phyloP scores from a whole-genome alignment of 2,888 invertebrate species.

The Diabrotica balteata region DNA sequence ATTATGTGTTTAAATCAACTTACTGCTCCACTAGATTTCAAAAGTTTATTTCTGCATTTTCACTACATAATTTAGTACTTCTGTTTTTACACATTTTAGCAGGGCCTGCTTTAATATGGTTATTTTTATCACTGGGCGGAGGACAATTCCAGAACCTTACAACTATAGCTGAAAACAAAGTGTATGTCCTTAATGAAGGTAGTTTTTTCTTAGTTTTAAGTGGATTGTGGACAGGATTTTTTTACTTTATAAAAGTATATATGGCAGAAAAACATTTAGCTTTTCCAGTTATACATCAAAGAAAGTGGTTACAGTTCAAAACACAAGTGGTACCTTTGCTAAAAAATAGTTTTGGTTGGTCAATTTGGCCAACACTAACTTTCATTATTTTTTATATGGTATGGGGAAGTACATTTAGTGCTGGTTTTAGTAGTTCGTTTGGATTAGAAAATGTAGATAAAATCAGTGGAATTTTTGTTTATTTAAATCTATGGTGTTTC shows the following conservation, averaged over 20 bases:
- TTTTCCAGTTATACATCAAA: conserved; percentile 76
- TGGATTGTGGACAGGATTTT: conserved; percentile 73
- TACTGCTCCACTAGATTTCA: conserved; percentile 73
- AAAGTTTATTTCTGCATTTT: conserved; percentile 69
- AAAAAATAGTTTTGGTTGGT: conserved; percentile 66
- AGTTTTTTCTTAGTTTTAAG: conserved; percentile 72
- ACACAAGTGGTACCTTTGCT: conserved; percentile 66
- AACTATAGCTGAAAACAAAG: conserved; percentile 58
- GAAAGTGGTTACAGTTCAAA: conserved; percentile 73
- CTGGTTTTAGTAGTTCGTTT: conserved; percentile 64
- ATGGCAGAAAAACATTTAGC: conserved; percentile 66
- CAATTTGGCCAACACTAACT: conserved; percentile 69
- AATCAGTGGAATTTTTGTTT: conserved; percentile 62
- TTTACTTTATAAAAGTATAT: conserved; percentile 67
- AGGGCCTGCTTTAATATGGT: conserved; percentile 73
- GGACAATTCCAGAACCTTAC: conserved; percentile 66
- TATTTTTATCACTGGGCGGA: conserved; percentile 72
- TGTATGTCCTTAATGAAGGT: conserved; percentile 71
- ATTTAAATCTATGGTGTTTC: conserved; percentile 72
- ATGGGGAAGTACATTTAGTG: conserved; percentile 66
- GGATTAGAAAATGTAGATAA: conserved; percentile 62
- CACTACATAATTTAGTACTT: conserved; percentile 67
- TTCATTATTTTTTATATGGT: conserved; percentile 70
- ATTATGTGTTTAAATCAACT: conserved; percentile 68
- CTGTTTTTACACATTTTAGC: conserved; percentile 67